phyloP scores from a whole-genome alignment of 1,140 invertebrate genomes.

The Camponotus floridanus region DNA sequence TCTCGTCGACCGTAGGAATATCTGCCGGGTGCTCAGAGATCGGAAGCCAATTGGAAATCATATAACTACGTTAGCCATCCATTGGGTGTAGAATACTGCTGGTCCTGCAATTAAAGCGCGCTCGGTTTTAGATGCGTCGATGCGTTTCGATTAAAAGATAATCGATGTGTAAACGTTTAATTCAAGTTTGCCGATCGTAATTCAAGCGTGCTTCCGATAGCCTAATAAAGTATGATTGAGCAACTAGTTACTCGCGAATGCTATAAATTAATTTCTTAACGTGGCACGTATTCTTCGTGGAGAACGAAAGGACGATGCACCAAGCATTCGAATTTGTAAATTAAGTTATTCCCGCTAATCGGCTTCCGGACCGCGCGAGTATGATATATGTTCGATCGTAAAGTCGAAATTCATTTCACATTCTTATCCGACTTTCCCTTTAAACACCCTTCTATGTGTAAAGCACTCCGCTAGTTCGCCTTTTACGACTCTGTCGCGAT shows the following conservation, averaged over 20 bases:
- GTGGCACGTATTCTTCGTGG: slow-evolving; percentile 53
- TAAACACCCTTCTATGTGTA: not conserved
- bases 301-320: slow-evolving; percentile 48
- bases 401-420: slow-evolving; percentile 68
- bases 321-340: slow-evolving; percentile 65
- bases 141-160: slow-evolving; percentile 44
- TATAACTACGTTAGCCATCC: slow-evolving; percentile 42
- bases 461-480: not conserved
- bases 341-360: slow-evolving; percentile 76
- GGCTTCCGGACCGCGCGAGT: slow-evolving; percentile 65
- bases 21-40: slow-evolving; percentile 3
- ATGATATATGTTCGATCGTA: slow-evolving; percentile 73
- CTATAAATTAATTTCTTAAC: slow-evolving; percentile 69
- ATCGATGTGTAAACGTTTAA: slow-evolving; percentile 23
- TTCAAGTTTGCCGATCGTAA: slow-evolving; percentile 66
- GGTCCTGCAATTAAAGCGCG: slow-evolving; percentile 42
- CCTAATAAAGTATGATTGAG: slow-evolving; percentile 68
- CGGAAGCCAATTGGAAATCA: slow-evolving; percentile 51
- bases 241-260: slow-evolving; percentile 27
- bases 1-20: slow-evolving; percentile 24
- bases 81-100: not conserved
- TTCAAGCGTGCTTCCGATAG: not conserved
- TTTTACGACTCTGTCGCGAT: slow-evolving; percentile 64
- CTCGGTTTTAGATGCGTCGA: slow-evolving; percentile 4
- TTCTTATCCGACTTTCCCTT: slow-evolving; percentile 39